Percentiles rank a stretch among this genome's conserved stretches.
Conservation (phyloP, 2,113 vertebrate species). For the Atherinomorus stipes region DNA sequence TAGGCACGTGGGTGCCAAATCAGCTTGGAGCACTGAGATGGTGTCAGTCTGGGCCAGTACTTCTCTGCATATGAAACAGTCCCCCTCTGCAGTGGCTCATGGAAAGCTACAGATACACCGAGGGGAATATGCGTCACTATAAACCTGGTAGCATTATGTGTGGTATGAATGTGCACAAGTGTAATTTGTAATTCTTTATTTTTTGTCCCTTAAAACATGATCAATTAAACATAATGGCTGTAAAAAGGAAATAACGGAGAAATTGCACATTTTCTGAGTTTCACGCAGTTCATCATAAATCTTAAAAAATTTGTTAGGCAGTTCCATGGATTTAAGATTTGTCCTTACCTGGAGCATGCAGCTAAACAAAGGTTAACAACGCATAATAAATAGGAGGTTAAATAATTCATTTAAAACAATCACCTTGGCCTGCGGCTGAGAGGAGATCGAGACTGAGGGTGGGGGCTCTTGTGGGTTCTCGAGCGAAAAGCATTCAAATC, state of each 20-base stretch:
- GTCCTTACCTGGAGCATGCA: constrained; percentile 5
- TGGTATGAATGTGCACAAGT: constrained; percentile 3
- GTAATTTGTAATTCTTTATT: constrained; percentile 31
- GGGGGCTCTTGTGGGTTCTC: constrained; percentile 87
- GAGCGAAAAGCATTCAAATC: constrained; percentile 89
- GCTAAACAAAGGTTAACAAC: constrained; percentile 37
- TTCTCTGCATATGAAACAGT: constrained; percentile 63
- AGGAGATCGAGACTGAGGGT: constrained; percentile 86
- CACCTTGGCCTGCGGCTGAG: constrained; percentile 92
- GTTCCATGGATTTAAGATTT: constrained; percentile 9
- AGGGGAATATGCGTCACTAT: constrained; percentile 42
- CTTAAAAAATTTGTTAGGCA: neutral
- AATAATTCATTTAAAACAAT: constrained; percentile 45
- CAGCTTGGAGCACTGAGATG: constrained; percentile 59
- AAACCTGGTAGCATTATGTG: constrained; percentile 35
- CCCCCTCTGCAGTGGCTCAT: constrained; percentile 45
- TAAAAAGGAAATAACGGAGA: constrained; percentile 23
- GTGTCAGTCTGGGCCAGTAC: constrained; percentile 54
- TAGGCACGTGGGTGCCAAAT: constrained; percentile 70
- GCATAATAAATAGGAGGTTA: constrained; percentile 32
- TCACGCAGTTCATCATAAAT: neutral
- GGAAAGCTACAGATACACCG: constrained; percentile 58
- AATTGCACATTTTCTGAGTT: constrained; percentile 6
- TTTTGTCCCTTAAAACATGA: constrained; percentile 45
- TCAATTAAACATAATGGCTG: constrained; percentile 55